phyloP scores from a whole-genome alignment of 2,888 invertebrate genomes.

The Miltochrista miniata region DNA sequence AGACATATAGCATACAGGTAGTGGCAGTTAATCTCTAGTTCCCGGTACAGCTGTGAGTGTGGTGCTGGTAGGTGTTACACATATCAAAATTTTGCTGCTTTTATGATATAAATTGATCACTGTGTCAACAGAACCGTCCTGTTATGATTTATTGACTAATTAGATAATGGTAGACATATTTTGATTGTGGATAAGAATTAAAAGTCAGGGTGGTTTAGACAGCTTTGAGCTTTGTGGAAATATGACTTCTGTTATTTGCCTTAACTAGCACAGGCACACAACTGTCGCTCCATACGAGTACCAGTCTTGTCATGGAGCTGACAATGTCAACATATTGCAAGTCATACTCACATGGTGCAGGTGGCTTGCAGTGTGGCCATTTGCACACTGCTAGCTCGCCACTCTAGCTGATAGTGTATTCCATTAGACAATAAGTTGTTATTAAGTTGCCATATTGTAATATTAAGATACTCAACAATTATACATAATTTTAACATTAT shows the following conservation, averaged over 20 bases:
- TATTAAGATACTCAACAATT: conserved; percentile 79
- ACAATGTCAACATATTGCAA: conserved; percentile 1
- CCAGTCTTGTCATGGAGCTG: no score
- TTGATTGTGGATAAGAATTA: conserved; percentile 34
- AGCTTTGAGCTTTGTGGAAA: conserved; percentile 17
- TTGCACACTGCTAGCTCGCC: conserved; percentile 10
- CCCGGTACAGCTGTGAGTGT: conserved; percentile 33
- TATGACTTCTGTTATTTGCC: neutral
- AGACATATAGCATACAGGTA: no score
- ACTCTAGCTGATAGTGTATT: conserved; percentile 58
- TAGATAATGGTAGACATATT: conserved; percentile 44
- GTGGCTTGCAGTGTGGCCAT: neutral
- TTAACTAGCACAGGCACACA: neutral
- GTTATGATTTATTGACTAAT: conserved; percentile 54
- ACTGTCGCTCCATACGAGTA: neutral
- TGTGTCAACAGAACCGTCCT: conserved; percentile 71
- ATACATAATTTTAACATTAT: conserved; percentile 57
- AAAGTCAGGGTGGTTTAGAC: conserved; percentile 39
- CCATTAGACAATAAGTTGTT: conserved; percentile 82
- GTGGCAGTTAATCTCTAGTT: conserved; percentile 9
- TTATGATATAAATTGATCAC: conserved; percentile 44
- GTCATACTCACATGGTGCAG: conserved; percentile 6
- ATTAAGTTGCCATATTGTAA: conserved; percentile 82
- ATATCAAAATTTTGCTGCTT: conserved; percentile 64
- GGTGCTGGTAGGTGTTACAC: conserved; percentile 48